Evolutionary conservation across 2,888 invertebrate genomes (phyloP), one percentile per base, ranked within the genome.

Genomic region (Altica lythri): DNA sequence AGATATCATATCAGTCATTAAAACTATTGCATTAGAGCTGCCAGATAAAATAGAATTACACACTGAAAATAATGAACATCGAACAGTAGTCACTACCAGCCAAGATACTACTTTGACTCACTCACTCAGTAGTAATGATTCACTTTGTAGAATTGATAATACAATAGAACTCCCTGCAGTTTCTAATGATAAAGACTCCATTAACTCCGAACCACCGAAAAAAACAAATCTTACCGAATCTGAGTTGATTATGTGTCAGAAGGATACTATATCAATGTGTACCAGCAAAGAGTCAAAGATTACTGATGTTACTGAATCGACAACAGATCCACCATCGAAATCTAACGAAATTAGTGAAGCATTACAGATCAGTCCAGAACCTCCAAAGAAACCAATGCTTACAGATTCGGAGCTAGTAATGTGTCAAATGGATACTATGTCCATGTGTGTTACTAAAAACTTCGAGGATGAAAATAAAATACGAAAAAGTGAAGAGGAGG

Each of bases 401-500:
- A 68, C 66, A 6, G 67, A 69, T 13, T 62, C 66, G 2, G 67
- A 68, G 60, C 70, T 75, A 44, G 61, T 64, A 9, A 62, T 68
- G 16, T 62, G 65, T 34, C 59, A 59, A 37, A 66, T 68, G 64
- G 71, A 71, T 22, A 73, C 73, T 2, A 66, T 68, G 51, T 64
- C 69, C 4, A 48, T 59, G 35, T 60, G 60, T 17, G 50, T 40
- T 46, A 46, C 54, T 2, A 55, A 52, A 16, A 43, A 45, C 16
- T 5, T 17, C 4, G 19, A 17, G 8, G 40, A 37, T n/a, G n/a
- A n/a, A n/a, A n/a, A n/a, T n/a, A n/a, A n/a, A n/a, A n/a, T n/a
- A n/a, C n/a, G n/a, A n/a, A n/a, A n/a, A 12, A 27, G 30, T 6
- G 34, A 38, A 5, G 42, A 44, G 14, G 50, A 53, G 19, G 1